Base-by-base conservation (phyloP, 2,113 vertebrate genomes). In the Alces alces region DNA sequence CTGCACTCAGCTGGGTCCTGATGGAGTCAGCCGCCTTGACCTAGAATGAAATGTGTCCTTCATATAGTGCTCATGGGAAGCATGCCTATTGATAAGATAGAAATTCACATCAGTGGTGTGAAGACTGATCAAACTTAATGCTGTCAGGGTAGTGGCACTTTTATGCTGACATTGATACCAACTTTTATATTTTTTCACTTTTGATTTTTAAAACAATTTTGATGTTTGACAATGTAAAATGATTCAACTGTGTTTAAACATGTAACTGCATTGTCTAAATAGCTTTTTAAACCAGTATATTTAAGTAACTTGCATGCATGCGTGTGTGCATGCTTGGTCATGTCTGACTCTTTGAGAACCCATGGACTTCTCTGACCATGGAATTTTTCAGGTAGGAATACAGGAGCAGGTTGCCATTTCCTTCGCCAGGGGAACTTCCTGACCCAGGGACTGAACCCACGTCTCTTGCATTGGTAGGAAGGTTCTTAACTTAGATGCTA, bases 171-270 rank as follows among this genome's bases (percentile, higher is more conserved):
- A 73, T 79, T 55, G 27, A 88, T 85, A 58, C 21, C 36, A 78
- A 45, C 39, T 47, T 58, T 55, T 76, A 47, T 30, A 19, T 21
- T 33, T 55, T 66, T 27, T 54, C 39, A 27, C 36, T 84, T 92
- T 58, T 54, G 58, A 52, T 70, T 57, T 86, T 66, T 39, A 27
- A 66, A 64, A 86, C 55, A 33, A 87, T 54, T 39, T 87, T 92
- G 52, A 88, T 80, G 55, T 57, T 90, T 79, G 78, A 55, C 27
- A 55, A n/a, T 57, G 13, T 86, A 86, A 93, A 64, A 36, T 86
- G 39, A 30, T 54, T 90, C 17, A 55, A n/a, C 25, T 86, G 19
- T 50, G 33, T 45, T 96, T 86, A 66, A 93, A 86, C 33, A 57
- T 19, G 55, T 57, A 66, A 66, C 33, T n/a, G 19, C 17, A 54